phyloP scores from a whole-genome alignment of 2,888 invertebrate species.

The Heliconius ethilla region DNA sequence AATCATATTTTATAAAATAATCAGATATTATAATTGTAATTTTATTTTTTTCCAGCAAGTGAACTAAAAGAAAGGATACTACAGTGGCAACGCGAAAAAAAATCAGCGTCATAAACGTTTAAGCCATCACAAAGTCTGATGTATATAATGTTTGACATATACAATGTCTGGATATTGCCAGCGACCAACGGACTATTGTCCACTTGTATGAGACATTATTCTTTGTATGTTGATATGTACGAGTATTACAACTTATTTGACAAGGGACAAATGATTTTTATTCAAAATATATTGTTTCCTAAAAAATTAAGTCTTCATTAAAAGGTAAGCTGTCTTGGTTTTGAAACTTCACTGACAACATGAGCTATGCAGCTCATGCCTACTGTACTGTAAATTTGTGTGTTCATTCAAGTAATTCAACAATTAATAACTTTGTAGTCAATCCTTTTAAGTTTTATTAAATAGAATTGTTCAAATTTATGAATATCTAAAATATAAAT shows the following conservation, averaged over 20 bases:
- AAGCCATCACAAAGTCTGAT: slow-evolving; percentile 75
- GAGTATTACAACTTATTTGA: slow-evolving; percentile 20
- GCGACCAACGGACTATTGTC: slow-evolving; percentile 74
- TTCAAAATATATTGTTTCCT: slow-evolving; percentile 6
- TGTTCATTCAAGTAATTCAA: background rate
- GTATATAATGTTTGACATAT: slow-evolving; percentile 73
- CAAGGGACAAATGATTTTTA: slow-evolving; percentile 1
- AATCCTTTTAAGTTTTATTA: slow-evolving; percentile 1
- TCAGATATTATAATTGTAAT: background rate
- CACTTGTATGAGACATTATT: slow-evolving; percentile 67
- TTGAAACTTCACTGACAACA: background rate
- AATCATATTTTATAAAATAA: background rate
- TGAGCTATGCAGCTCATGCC: background rate
- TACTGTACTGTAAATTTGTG: slow-evolving; percentile 13
- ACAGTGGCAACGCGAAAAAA: slow-evolving; percentile 92
- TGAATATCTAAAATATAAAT: background rate
- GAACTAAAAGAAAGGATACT: slow-evolving; percentile 93
- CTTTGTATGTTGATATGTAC: slow-evolving; percentile 17
- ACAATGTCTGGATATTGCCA: slow-evolving; percentile 63
- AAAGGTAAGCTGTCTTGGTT: slow-evolving; percentile 6
- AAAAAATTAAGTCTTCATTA: background rate
- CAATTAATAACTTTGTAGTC: slow-evolving; percentile 1
- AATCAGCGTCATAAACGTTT: slow-evolving; percentile 70
- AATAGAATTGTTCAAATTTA: slow-evolving; percentile 8
- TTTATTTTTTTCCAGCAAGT: slow-evolving; percentile 81